Percentiles rank a stretch among this genome's conserved stretches.
These are phyloP conservation scores for Antitype chi DNA, from an alignment of 2,888 invertebrate species.

Conservation along the genomic window DNA sequence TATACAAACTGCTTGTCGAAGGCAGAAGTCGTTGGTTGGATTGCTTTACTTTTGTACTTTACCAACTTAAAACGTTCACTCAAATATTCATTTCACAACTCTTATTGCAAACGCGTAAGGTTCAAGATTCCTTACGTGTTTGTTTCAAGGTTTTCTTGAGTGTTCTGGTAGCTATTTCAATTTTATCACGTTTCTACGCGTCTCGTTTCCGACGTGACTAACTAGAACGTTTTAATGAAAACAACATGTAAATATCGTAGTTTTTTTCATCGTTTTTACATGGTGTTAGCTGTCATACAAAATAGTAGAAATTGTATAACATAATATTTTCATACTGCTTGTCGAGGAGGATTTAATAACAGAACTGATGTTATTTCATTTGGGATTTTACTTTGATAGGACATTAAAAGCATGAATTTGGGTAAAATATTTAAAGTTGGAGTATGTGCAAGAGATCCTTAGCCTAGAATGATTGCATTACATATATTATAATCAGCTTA, in stretches of 20 bases:
- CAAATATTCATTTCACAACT: neutral
- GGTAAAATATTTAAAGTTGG: neutral
- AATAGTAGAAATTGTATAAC: slow-evolving; percentile 8
- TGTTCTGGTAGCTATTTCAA: slow-evolving; percentile 28
- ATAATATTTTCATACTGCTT: neutral
- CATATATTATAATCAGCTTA: too few species aligned
- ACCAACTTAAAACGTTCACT: slow-evolving; percentile 25
- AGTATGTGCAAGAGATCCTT: neutral
- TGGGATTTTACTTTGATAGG: neutral
- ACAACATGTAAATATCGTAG: slow-evolving; percentile 33
- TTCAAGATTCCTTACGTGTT: slow-evolving; percentile 4
- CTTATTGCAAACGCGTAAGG: slow-evolving; percentile 14
- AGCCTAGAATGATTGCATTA: too few species aligned
- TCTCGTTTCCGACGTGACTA: slow-evolving; percentile 64
- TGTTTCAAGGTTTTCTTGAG: neutral
- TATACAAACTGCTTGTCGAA: slow-evolving; percentile 56
- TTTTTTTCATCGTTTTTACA: slow-evolving; percentile 11
- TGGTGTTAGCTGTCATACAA: neutral
- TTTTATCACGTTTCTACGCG: slow-evolving; percentile 69
- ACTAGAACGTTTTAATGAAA: slow-evolving; percentile 68
- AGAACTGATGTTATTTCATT: neutral
- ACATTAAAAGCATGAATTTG: neutral
- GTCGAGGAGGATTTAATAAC: too few species aligned
- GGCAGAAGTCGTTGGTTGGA: slow-evolving; percentile 55
- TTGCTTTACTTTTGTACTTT: slow-evolving; percentile 63